Evolutionary conservation across 2,888 invertebrate genomes (phyloP).

Genomic region (Ichneumon xanthorius): DNA sequence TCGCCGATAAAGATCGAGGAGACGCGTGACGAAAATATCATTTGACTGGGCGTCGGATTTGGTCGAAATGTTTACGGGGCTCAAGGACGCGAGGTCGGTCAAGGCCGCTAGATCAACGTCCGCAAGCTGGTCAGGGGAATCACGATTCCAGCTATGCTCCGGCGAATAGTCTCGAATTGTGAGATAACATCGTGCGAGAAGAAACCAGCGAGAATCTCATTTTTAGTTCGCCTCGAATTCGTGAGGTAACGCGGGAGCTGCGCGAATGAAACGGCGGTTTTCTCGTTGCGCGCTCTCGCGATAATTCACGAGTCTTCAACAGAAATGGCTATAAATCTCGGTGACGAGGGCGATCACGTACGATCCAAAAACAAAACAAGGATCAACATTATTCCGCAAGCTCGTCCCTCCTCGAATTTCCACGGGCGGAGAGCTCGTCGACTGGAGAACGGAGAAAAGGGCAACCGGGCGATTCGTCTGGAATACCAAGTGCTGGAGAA

Average conservation of each 20-base stretch:
- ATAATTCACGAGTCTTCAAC: no score
- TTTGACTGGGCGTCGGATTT: not conserved
- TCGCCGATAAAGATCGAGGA: not conserved
- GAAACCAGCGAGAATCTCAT: not conserved
- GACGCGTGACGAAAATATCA: not conserved
- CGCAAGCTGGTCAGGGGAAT: slow-evolving; percentile 46
- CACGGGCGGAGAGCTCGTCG: not conserved
- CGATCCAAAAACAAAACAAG: slow-evolving; percentile 57
- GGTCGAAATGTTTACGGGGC: slow-evolving; percentile 15
- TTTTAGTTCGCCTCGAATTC: not conserved
- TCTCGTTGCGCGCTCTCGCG: no score
- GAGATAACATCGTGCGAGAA: slow-evolving; percentile 17
- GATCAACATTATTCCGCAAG: slow-evolving; percentile 59
- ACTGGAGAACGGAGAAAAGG: not conserved
- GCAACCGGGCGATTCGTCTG: not conserved
- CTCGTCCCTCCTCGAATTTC: slow-evolving; percentile 10
- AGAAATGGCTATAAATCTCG: slow-evolving; percentile 53
- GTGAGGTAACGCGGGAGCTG: not conserved
- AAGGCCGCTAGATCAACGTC: slow-evolving; percentile 61
- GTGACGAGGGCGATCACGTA: slow-evolving; percentile 3
- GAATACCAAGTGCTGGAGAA: not conserved
- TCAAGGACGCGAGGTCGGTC: slow-evolving; percentile 53
- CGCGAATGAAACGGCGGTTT: no score
- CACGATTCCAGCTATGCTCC: slow-evolving; percentile 38
- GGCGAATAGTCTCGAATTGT: slow-evolving; percentile 22